These are phyloP conservation scores for Streptopelia turtur DNA, from an alignment of 2,797 vertebrate genomes.

Conservation along the genomic window DNA sequence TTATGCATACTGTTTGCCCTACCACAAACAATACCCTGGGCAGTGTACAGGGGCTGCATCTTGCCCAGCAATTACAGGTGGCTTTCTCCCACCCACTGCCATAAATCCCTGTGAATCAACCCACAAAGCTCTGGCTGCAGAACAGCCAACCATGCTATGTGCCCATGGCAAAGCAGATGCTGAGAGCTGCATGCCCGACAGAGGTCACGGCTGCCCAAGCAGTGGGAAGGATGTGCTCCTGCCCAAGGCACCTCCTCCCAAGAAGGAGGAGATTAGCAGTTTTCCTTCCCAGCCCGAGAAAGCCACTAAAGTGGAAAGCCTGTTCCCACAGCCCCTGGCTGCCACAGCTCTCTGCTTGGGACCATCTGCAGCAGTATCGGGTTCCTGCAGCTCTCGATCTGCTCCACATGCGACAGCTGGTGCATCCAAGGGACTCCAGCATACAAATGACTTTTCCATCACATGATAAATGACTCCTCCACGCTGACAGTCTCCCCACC, in stretches of 20 bases:
- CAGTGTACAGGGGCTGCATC: neutral
- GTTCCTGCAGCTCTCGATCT: conserved; percentile 34
- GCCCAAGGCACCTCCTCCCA: accelerated
- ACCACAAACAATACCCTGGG: accelerated
- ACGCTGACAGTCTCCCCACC: neutral
- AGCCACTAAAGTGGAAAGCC: neutral
- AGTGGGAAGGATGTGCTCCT: neutral
- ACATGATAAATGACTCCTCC: conserved; percentile 8
- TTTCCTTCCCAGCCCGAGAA: neutral
- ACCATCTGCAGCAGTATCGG: neutral
- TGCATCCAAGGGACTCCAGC: neutral
- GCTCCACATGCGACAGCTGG: conserved; percentile 2
- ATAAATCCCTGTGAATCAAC: neutral
- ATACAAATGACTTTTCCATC: conserved; percentile 32
- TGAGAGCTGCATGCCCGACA: accelerated
- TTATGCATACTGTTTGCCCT: neutral
- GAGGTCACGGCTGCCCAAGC: neutral
- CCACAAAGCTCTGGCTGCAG: neutral
- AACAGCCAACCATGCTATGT: accelerated
- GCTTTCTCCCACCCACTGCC: neutral
- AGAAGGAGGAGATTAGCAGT: neutral
- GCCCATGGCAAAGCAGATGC: neutral
- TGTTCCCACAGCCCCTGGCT: neutral
- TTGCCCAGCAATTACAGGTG: neutral
- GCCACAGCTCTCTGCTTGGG: neutral